Percentiles rank a stretch among this genome's conserved stretches.
These are phyloP conservation scores for Morphnarchus princeps DNA, from an alignment of 2,113 vertebrate species.

Conservation along the genomic window DNA sequence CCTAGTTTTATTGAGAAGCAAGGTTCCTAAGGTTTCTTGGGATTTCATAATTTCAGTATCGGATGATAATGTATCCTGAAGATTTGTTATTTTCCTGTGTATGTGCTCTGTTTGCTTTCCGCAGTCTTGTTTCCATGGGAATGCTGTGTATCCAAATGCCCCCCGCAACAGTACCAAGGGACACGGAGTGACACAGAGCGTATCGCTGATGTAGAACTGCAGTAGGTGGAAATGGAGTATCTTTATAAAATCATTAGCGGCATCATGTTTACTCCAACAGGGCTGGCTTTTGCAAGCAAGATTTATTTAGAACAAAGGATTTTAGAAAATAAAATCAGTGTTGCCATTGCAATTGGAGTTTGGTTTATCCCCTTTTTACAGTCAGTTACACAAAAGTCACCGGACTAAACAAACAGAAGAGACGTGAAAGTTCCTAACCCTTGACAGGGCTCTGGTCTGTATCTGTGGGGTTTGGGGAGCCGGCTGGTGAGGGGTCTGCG, in stretches of 20 bases:
- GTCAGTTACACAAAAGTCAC: rapidly evolving
- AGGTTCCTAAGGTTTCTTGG: rapidly evolving
- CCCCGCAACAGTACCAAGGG: rapidly evolving
- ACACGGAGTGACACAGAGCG: rapidly evolving
- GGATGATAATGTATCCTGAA: rapidly evolving
- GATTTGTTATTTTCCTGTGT: not conserved
- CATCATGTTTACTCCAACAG: rapidly evolving
- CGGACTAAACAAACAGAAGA: rapidly evolving
- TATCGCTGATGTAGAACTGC: rapidly evolving
- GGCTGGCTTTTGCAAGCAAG: not conserved
- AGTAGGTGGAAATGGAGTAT: rapidly evolving
- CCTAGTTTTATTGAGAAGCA: not conserved
- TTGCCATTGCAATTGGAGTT: rapidly evolving
- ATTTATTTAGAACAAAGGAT: not conserved
- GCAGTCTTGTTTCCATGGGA: not conserved
- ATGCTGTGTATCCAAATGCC: not conserved
- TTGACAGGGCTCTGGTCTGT: rapidly evolving
- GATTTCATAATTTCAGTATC: rapidly evolving
- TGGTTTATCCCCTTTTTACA: not conserved
- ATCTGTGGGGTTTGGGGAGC: not conserved
- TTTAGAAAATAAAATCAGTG: rapidly evolving
- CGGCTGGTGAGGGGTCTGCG: rapidly evolving
- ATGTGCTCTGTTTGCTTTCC: not conserved
- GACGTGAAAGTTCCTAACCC: rapidly evolving
- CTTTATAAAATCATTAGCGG: not conserved